These are phyloP conservation scores for Gymnarchus niloticus DNA, from an alignment of 2,113 vertebrate genomes.

Conservation along the genomic window DNA sequence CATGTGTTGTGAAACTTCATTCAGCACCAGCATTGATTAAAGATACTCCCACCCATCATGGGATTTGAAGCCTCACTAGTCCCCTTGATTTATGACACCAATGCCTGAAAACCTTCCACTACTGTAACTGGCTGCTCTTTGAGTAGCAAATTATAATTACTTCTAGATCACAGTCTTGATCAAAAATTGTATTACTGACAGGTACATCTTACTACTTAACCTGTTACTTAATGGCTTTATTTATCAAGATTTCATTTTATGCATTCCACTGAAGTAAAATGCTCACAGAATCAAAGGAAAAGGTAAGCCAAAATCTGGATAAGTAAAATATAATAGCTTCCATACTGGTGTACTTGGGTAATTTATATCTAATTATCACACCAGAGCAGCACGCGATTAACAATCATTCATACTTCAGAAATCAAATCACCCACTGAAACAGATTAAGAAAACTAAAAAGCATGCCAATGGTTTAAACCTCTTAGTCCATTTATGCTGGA, in stretches of 20 bases:
- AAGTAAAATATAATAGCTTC: too few species aligned
- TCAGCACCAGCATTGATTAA: too few species aligned
- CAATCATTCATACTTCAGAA: neutral
- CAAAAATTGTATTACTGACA: neutral
- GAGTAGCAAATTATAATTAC: neutral
- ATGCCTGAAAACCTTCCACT: neutral
- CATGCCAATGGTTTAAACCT: neutral
- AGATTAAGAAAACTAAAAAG: neutral
- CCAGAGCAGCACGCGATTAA: neutral
- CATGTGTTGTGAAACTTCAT: too few species aligned
- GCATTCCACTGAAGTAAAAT: neutral
- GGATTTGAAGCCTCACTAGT: neutral
- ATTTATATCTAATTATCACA: neutral
- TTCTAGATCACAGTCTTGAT: neutral
- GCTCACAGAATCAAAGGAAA: neutral
- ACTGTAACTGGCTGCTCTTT: neutral
- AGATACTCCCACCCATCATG: too few species aligned
- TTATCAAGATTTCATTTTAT: neutral
- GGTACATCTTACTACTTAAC: neutral
- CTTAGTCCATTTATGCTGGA: neutral
- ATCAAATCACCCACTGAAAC: neutral
- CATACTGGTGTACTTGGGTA: neutral
- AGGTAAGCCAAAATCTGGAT: neutral
- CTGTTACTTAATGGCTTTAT: neutral
- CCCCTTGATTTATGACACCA: neutral